Evolutionary conservation across 2,113 vertebrate genomes (phyloP), one percentile per base, ranked within the genome.

Genomic region (Eubucco bourcierii): DNA sequence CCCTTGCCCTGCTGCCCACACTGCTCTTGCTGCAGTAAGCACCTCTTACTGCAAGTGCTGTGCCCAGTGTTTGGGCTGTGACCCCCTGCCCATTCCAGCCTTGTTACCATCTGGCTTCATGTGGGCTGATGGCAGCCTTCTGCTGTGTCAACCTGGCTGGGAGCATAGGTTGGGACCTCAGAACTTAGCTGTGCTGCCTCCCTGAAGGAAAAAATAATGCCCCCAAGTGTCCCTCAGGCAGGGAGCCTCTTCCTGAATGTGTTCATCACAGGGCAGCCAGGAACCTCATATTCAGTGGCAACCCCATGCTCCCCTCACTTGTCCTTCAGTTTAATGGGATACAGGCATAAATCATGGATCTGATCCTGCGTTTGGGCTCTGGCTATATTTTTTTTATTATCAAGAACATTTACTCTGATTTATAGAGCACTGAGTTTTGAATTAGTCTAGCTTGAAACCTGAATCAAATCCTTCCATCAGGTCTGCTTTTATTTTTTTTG

Each of bases 391-490:
- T 93, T 96, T 95, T 95, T 86, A 96, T 96, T 94, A 97, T n/a
- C n/a, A n/a, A 96, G 95, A 95, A 95, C 91, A 97, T 96, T 97
- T 97, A 94, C 94, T 92, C 86, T 97, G 96, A 97, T 97, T 97
- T 96, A 96, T 97, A 88, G 94, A 93, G 93, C 91, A 44, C 84
- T 73, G 94, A 74, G 84, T 78, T 96, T 95, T 90, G 97, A 97
- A 96, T 95, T 95, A 95, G 93, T 95, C 94, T 95, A 90, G 95
- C 95, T 94, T 94, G 92, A 96, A 96, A 97, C 96, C 71, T 75
- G 94, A 95, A 96, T 97, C 95, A 90, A 93, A 97, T 95, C 93
- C 88, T 96, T 92, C 95, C 94, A 97, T 97, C 97, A 91, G 81
- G 87, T 63, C 95, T 81, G 39, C n/a, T n/a, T 87, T 94, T n/a